A percentile compares a stretch with the other conserved stretches of the same genome.
These are phyloP conservation scores for Callocephalon fimbriatum DNA, from an alignment of 2,113 vertebrate species.

Conservation along the genomic window DNA sequence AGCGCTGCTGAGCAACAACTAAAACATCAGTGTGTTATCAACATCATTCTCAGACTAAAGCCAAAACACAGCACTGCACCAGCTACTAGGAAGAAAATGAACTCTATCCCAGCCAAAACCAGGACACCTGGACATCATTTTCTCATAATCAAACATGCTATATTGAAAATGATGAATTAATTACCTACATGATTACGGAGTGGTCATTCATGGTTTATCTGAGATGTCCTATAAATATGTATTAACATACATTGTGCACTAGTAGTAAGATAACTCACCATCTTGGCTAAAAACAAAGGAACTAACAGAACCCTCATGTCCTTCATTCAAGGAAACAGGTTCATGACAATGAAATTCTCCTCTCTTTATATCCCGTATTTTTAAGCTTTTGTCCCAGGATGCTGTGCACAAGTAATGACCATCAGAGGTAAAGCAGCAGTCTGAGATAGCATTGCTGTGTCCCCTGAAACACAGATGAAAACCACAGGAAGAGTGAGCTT, in stretches of 20 bases:
- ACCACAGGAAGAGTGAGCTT: neutral
- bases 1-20: neutral
- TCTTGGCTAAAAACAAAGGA: slow-evolving; percentile 79
- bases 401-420: slow-evolving; percentile 81
- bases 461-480: slow-evolving; percentile 66
- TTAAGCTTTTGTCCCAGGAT: slow-evolving; percentile 82
- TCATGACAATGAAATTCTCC: slow-evolving; percentile 71
- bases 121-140: neutral
- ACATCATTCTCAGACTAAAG: neutral
- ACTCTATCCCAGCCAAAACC: neutral
- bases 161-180: neutral
- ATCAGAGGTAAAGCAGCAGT: slow-evolving; percentile 80
- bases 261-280: slow-evolving; percentile 52
- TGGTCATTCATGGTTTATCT: neutral
- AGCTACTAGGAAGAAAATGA: neutral
- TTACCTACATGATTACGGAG: neutral
- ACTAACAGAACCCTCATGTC: slow-evolving; percentile 77
- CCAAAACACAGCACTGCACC: neutral
- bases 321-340: slow-evolving; percentile 58
- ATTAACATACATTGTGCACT: neutral
- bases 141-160: neutral
- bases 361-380: slow-evolving; percentile 79
- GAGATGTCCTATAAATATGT: neutral
- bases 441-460: slow-evolving; percentile 76
- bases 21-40: neutral